These are phyloP conservation scores for Columba guinea DNA, from an alignment of 2,797 vertebrate species.

Conservation along the genomic window DNA sequence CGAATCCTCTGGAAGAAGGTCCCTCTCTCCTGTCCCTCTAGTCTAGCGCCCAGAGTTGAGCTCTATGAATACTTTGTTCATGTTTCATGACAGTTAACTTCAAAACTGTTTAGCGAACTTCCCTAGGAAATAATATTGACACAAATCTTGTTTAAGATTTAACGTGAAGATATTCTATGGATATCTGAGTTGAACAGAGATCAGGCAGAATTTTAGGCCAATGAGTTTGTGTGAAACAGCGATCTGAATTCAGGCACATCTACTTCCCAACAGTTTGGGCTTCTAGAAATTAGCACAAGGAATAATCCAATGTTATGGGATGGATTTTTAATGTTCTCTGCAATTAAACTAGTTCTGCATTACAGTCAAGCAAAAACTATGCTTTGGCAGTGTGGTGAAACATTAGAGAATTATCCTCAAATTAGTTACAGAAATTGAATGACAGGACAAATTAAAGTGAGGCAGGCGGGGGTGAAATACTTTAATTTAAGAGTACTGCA, in stretches of 20 bases:
- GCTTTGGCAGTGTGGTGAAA: neutral
- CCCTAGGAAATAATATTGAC: neutral
- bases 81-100: neutral
- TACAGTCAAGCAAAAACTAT: neutral
- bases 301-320: neutral
- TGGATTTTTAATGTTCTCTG: neutral
- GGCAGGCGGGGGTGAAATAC: conserved; percentile 24
- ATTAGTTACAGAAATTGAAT: conserved; percentile 57
- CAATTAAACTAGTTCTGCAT: neutral
- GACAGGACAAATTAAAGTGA: conserved; percentile 31
- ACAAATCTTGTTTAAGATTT: neutral
- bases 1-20: neutral
- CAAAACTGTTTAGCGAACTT: neutral
- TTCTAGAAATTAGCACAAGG: neutral
- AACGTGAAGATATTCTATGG: neutral
- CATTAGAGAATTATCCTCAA: conserved; percentile 23
- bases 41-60: neutral
- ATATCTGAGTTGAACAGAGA: neutral
- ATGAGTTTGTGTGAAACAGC: neutral
- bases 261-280: neutral
- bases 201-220: neutral
- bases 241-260: neutral
- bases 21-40: neutral
- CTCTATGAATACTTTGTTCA: neutral
- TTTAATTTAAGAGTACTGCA: conserved; percentile 37